Evolutionary conservation across 2,113 vertebrate species (phyloP).

Genomic region (Syrmaticus mikado): DNA sequence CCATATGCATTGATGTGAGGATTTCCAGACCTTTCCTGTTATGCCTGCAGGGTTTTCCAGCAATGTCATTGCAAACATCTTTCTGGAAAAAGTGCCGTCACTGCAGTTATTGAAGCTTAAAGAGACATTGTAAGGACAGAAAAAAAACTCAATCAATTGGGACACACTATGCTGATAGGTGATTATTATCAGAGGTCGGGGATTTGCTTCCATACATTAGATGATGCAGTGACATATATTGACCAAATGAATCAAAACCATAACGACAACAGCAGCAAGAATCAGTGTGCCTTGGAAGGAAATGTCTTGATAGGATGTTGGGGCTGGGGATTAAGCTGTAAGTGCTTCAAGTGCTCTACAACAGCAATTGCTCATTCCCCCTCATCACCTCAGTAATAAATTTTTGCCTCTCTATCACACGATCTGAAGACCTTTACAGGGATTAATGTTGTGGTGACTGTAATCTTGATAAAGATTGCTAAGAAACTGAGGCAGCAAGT

Average conservation of each 20-base stretch:
- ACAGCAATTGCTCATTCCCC: neutral
- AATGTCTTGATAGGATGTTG: neutral
- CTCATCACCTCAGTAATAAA: neutral
- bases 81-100: neutral
- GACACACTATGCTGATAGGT: neutral
- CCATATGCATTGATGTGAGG: rapidly evolving
- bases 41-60: neutral
- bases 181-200: neutral
- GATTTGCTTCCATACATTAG: neutral
- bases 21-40: neutral
- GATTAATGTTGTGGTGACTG: neutral
- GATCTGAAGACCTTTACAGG: neutral
- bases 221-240: neutral
- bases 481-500: constrained; percentile 37
- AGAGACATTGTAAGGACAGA: neutral
- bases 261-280: rapidly evolving
- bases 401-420: neutral
- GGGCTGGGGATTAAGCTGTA: neutral
- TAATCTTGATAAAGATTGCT: neutral
- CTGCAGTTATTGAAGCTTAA: neutral
- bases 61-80: neutral
- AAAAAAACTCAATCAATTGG: neutral
- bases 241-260: neutral
- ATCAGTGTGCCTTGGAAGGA: neutral
- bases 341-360: neutral